Conservation (phyloP, 2,113 vertebrate genomes). For the Craseonycteris thonglongyai region DNA sequence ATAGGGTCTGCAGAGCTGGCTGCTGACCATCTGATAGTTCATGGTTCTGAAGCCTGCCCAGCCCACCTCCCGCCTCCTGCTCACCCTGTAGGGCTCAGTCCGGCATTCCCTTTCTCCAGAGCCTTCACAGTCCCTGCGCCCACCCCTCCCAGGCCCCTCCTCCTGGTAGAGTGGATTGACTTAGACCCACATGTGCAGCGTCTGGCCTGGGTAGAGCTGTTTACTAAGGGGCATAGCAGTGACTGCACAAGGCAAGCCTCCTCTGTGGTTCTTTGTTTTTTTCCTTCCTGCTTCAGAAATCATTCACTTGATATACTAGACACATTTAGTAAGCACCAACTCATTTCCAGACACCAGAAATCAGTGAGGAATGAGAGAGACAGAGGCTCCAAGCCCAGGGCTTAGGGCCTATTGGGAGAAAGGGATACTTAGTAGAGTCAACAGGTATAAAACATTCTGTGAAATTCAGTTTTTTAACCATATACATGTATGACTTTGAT, state of each 20-base stretch:
- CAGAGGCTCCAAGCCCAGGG: neutral
- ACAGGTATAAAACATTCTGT: neutral
- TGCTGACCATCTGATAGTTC: neutral
- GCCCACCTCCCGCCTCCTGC: neutral
- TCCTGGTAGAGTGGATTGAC: neutral
- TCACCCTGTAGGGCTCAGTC: neutral
- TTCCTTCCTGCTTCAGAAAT: neutral
- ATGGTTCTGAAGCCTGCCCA: neutral
- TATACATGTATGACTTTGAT: neutral
- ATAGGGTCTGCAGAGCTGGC: neutral
- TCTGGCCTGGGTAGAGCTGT: fast-evolving
- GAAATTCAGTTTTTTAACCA: neutral
- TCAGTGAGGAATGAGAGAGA: neutral
- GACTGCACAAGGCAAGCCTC: neutral
- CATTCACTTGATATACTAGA: neutral
- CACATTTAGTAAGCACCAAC: neutral
- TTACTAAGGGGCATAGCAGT: neutral
- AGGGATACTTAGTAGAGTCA: neutral
- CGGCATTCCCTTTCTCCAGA: neutral
- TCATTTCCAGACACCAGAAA: neutral
- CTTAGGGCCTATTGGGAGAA: neutral
- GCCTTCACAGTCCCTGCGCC: neutral
- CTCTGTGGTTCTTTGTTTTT: neutral
- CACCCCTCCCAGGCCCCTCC: too few relatives aligned
- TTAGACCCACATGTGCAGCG: fast-evolving